Conservation (phyloP, 2,888 invertebrate genomes). For the Xestoiulus laeticollis region DNA sequence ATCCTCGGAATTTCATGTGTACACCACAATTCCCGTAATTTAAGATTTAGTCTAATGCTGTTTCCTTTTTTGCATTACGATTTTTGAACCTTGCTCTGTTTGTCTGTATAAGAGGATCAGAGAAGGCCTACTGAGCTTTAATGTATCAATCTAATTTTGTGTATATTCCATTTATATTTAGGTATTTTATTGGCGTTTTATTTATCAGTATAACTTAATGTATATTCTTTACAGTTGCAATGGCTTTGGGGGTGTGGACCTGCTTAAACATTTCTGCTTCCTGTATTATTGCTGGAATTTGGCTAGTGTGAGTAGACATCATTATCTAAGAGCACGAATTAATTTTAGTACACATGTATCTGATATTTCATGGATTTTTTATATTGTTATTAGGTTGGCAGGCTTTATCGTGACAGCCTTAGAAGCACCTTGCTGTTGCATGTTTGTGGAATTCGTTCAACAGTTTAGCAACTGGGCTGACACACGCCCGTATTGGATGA, state of each 20-base stretch:
- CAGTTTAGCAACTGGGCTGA: conserved; percentile 82
- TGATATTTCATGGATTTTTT: not conserved
- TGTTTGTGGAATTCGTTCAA: conserved; percentile 94
- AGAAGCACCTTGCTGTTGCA: conserved; percentile 97
- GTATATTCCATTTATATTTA: no score
- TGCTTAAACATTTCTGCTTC: conserved; percentile 73
- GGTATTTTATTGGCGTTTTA: no score
- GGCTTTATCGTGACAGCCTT: conserved; percentile 88
- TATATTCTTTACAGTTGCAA: conserved; percentile 77
- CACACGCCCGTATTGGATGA: conserved; percentile 86
- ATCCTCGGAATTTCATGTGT: no score
- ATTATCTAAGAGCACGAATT: not conserved
- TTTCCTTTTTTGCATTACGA: no score
- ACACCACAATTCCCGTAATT: no score
- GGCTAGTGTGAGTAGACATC: conserved; percentile 74
- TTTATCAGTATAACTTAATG: no score
- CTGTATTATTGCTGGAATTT: conserved; percentile 80
- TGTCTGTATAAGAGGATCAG: no score
- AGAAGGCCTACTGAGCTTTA: no score
- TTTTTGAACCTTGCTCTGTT: no score
- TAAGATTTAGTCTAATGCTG: no score
- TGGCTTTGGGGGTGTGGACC: conserved; percentile 81
- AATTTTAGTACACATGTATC: not conserved
- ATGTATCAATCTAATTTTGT: no score
- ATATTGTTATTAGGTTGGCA: conserved; percentile 69